Conservation (phyloP, 2,113 vertebrate species). For the Brachyhypopomus occidentalis region DNA sequence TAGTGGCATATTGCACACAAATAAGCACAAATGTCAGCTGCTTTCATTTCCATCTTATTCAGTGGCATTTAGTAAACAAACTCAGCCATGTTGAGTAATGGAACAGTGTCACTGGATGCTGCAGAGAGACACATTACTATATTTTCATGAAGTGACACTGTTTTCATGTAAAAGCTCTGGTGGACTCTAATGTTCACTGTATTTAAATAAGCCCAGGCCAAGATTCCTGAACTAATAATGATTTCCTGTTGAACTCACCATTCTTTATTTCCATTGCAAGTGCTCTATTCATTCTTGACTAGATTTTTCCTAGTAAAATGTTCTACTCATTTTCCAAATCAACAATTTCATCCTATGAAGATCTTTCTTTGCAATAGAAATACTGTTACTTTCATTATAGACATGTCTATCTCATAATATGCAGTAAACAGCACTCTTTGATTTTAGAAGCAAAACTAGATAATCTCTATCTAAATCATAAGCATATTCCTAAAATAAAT, state of each 20-base stretch:
- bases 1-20: neutral
- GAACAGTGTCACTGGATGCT: slow-evolving; percentile 12
- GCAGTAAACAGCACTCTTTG: neutral
- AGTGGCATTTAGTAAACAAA: slow-evolving; percentile 3
- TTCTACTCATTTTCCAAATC: slow-evolving; percentile 13
- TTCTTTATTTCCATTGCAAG: slow-evolving; percentile 36
- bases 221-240: slow-evolving; percentile 50
- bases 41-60: neutral
- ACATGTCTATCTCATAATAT: slow-evolving; percentile 22
- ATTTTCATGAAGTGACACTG: neutral
- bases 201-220: slow-evolving; percentile 42
- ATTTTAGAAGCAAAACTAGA: slow-evolving; percentile 1
- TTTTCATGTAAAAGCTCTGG: slow-evolving; percentile 3
- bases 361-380: slow-evolving; percentile 26
- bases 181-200: slow-evolving; percentile 27
- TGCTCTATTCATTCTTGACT: slow-evolving; percentile 16
- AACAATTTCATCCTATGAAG: slow-evolving; percentile 25
- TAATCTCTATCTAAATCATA: neutral
- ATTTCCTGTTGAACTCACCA: slow-evolving; percentile 45
- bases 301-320: slow-evolving; percentile 16
- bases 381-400: slow-evolving; percentile 3
- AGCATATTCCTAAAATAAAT: slow-evolving; percentile 29
- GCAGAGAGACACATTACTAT: neutral
- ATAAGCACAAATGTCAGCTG: neutral
- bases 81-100: neutral